Conservation (phyloP, 2,797 vertebrate species). For the Myotis planiceps region DNA sequence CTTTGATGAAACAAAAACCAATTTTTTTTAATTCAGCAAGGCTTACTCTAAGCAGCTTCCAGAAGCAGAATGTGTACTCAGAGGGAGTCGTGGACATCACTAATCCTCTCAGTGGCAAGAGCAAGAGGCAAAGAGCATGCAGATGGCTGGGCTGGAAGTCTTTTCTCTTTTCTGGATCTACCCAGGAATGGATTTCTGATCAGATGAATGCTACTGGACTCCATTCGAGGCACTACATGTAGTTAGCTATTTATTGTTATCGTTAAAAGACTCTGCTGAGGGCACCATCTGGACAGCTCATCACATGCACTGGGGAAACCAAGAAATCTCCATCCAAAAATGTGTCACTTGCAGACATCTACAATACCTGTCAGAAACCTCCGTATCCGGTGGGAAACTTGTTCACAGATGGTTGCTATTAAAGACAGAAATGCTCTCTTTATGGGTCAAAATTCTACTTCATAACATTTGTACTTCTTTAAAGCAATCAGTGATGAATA, state of each 20-base stretch:
- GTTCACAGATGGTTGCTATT: constrained; percentile 57
- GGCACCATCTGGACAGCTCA: constrained; percentile 70
- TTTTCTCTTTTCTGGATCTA: constrained; percentile 58
- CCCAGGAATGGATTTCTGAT: constrained; percentile 67
- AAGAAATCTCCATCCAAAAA: constrained; percentile 40
- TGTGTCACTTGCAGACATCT: constrained; percentile 36
- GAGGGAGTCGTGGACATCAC: not conserved
- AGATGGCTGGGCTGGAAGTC: constrained; percentile 62
- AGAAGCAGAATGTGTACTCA: constrained; percentile 10
- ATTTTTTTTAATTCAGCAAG: constrained; percentile 29
- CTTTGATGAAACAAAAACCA: constrained; percentile 41
- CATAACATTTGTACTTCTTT: not conserved
- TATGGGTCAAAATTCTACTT: not conserved
- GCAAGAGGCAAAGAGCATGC: not conserved
- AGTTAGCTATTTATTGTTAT: constrained; percentile 73
- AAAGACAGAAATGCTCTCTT: constrained; percentile 47
- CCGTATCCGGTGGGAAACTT: constrained; percentile 6
- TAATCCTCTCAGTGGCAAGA: constrained; percentile 46
- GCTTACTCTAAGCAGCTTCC: constrained; percentile 21
- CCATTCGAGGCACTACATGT: constrained; percentile 71
- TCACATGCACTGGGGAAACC: constrained; percentile 30
- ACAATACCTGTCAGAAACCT: constrained; percentile 61
- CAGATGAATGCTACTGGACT: constrained; percentile 63
- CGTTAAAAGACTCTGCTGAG: constrained; percentile 58
- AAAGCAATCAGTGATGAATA: not conserved